Evolutionary conservation across 2,888 invertebrate genomes (phyloP), one percentile per base, ranked within the genome.

Genomic region (Trypoxylon attenuatum): DNA sequence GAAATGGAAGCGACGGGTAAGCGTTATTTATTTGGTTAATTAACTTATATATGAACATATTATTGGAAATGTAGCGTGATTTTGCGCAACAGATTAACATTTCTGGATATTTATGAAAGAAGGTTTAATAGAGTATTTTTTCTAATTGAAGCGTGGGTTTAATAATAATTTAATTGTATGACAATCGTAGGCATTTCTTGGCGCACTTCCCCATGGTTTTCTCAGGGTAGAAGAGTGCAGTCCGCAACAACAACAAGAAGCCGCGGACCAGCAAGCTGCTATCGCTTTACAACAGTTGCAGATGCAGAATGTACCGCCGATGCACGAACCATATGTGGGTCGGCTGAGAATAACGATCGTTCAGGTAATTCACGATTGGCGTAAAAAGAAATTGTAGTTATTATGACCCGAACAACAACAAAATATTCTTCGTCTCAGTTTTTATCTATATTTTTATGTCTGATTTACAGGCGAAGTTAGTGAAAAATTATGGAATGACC

Each of bases 401-500:
- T 16, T 5, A 6, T 25, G 5, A 5, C 41, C 23, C 8, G 3
- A 2, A 5, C 13, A 23, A n/a, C 13, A 16, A 33, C 10, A 39
- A 13, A 13, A 3, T 18, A 19, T 33, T 8, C 15, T 29, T 25
- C 29, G 1, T 52, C 25, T 23, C 23, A 52, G 52, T 5, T 42
- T 15, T 42, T 25, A 10, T 27, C 8, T 10, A 2, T 55, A 21
- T 46, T 68, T 52, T 53, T 53, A 38, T 53, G 57, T 27, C 41
- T 29, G 50, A 52, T 42, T 41, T 70, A 61, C 21, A 92, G 90
- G 97, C 97, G 2, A 96, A 96, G 88, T 89, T 98, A 63, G 93
- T 94, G 5, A 97, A 97, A 88, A 98, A 98, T 87, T 98, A 98
- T 90, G 97, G 97, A 6, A 89, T 98, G 82, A 94, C 96, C 0